A percentile compares a stretch with the other conserved stretches of the same genome.
These are phyloP conservation scores for Tinamus guttatus DNA, from an alignment of 2,113 vertebrate species.

Conservation along the genomic window DNA sequence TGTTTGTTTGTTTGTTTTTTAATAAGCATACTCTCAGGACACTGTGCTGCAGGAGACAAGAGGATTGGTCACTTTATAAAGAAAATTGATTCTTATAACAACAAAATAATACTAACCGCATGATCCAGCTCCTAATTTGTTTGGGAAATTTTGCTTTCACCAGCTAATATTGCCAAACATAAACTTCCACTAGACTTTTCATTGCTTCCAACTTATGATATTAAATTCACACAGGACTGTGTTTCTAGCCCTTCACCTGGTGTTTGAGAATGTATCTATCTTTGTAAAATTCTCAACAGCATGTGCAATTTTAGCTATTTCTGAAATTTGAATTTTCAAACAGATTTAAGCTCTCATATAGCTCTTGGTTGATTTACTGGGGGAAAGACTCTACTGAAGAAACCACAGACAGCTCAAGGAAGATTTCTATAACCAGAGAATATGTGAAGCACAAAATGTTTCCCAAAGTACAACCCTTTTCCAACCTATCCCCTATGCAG, in stretches of 20 bases:
- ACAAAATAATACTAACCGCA: not conserved
- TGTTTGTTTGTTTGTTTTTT: not conserved
- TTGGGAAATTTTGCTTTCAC: not conserved
- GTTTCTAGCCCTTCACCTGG: not conserved
- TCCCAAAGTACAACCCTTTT: not conserved
- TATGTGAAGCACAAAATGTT: not conserved
- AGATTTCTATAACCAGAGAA: not conserved
- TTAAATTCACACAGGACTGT: not conserved
- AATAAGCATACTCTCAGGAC: not conserved
- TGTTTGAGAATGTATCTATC: not conserved
- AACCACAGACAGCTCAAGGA: not conserved
- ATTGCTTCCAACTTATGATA: not conserved
- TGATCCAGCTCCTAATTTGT: not conserved
- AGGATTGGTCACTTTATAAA: not conserved
- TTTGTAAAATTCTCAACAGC: not conserved
- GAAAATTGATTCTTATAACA: not conserved
- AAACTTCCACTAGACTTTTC: not conserved
- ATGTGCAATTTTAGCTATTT: not conserved
- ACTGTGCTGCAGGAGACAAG: not conserved
- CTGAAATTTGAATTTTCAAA: not conserved
- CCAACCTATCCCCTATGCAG: not conserved
- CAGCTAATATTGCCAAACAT: not conserved
- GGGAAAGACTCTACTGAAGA: not conserved
- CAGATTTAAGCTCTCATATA: not conserved
- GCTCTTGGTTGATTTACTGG: not conserved